Evolutionary conservation across 2,888 invertebrate species (phyloP), one percentile per base, ranked within the genome.

Genomic region (Ypsolopha scabrella): DNA sequence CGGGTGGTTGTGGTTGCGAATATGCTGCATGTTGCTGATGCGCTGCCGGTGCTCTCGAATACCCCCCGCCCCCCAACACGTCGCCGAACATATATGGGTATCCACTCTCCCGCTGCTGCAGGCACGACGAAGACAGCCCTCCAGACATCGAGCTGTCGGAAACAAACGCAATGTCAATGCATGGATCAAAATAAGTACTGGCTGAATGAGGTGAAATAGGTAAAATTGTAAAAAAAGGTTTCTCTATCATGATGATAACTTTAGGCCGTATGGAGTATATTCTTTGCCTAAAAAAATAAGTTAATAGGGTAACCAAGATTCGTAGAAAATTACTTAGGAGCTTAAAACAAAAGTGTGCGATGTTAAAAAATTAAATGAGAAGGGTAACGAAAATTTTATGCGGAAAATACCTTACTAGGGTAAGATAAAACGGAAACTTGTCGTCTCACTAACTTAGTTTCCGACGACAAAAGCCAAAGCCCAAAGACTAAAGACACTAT

Each of bases 41-140:
- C 14, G 93, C 94, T 41, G 93, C 93, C 2, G 86, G 86, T 35
- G 93, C 91, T 58, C 93, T 88, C 44, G 92, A 92, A 57, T 89
- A 87, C 54, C 92, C 90, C 62, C 92, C 90, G 53, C 90, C 85
- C 60, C 93, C 93, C 53, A 96, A 88, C 55, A 95, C 95, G 82
- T 96, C 95, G 64, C 94, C 93, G 81, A 96, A 96, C 93, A 96
- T 96, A 88, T 96, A 96, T 39, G 95, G 95, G 80, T 95, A 95
- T 52, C 92, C 93, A 60, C 88, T 81, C 70, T 94, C 92, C 53
- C 94, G 88, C 80, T 94, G 95, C 76, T 94, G 96, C 63, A 93
- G 91, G 77, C 93, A 96, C 77, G 92, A 95, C 64, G 92, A 92
- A 62, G 90, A 90, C 87, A 93, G 90, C 61, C 94, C 94, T 60